Evolutionary conservation across 2,888 invertebrate genomes (phyloP), one percentile per base, ranked within the genome.

Genomic region (Calliopum simillimum): DNA sequence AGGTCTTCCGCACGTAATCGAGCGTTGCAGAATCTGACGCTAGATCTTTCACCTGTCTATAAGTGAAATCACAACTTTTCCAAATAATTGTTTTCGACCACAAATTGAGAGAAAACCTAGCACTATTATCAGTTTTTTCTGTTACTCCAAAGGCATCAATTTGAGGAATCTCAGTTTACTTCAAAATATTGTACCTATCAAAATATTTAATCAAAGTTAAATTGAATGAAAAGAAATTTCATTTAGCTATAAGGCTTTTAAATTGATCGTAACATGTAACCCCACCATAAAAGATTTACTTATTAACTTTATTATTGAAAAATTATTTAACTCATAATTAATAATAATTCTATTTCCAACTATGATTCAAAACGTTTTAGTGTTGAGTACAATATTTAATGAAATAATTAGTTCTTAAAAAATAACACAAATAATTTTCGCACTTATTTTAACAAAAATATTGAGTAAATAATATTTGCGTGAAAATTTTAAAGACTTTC

Each of bases 31-130:
- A 93, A 92, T 86, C 90, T 95, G 80, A 94, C 94, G 51, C 89
- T 95, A 59, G 94, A 94, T 87, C 88, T 95, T 74, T 94, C 94
- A 80, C 94, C 94, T 53, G 93, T 94, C 74, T 95, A 94, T 85
- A 89, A 91, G 74, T 82, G 81, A 77, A 69, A 49, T 33, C 4
- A 23, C 33, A 33, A 3, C 33, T 6, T 33, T 33, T 33, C 33
- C 33, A 33, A 33, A 33, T 2, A 6, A 33, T 33, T 33, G 33
- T n/a, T n/a, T n/a, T n/a, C n/a, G n/a, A n/a, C n/a, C 33, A 33
- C 33, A 33, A 33, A 3, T 33, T 6, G 33, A 33, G 33, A 4
- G 33, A 33, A 33, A 33, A 8, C 33, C 33, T 8, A 33, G 33
- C 8, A 33, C 33, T 33, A 33, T 6, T 33, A 33, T 33, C 33